phyloP scores from a whole-genome alignment of 1,140 invertebrate genomes.

The Plectus sambesii region DNA sequence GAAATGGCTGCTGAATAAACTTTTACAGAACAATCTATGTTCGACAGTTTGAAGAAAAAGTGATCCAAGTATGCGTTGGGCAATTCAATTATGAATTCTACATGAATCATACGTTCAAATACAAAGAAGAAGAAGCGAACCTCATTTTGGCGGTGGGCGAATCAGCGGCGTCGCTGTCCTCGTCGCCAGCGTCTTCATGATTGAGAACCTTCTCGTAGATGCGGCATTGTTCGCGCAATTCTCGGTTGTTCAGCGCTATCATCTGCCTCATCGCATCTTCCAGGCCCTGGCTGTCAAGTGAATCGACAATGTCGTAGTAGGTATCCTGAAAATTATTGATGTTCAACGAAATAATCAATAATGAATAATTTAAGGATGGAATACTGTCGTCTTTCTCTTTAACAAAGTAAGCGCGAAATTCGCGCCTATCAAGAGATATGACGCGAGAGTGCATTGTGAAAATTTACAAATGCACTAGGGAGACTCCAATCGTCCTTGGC shows the following conservation, averaged over 20 bases:
- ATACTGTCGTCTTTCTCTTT: too few relatives aligned
- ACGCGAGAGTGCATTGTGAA: not conserved
- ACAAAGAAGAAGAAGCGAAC: not conserved
- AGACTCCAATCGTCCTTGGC: not conserved
- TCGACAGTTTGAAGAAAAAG: too few relatives aligned
- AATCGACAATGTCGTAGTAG: conserved; percentile 95
- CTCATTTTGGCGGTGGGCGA: conserved; percentile 18
- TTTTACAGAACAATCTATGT: too few relatives aligned
- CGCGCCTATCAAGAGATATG: too few relatives aligned
- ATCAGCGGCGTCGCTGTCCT: conserved; percentile 30
- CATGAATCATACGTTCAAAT: too few relatives aligned
- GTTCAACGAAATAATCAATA: too few relatives aligned
- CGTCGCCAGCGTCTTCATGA: conserved; percentile 40
- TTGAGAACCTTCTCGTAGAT: conserved; percentile 40
- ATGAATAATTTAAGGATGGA: too few relatives aligned
- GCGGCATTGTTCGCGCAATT: conserved; percentile 36
- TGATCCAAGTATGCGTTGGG: too few relatives aligned
- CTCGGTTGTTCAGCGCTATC: conserved; percentile 33
- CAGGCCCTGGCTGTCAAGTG: conserved; percentile 87
- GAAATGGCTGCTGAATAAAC: too few relatives aligned
- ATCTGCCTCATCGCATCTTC: conserved; percentile 52
- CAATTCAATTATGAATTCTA: too few relatives aligned
- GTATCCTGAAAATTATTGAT: conserved; percentile 74
- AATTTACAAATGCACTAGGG: not conserved
- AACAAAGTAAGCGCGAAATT: too few relatives aligned